Evolutionary conservation across 2,888 invertebrate genomes (phyloP).

Genomic region (Endotricha flammealis): DNA sequence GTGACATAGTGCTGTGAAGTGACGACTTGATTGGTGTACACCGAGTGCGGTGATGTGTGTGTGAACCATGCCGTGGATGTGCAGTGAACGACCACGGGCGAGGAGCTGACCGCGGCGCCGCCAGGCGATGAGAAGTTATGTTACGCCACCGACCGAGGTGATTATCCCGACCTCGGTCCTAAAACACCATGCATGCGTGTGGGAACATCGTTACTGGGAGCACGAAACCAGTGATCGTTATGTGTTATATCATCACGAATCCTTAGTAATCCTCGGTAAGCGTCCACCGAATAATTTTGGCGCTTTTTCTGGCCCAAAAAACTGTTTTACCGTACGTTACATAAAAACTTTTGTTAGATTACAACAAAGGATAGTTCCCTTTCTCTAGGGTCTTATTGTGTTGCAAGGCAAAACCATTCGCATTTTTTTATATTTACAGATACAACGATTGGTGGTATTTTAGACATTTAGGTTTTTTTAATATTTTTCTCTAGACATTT

Average conservation of each 20-base stretch:
- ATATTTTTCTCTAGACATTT: too few species aligned
- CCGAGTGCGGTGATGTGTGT: constrained; percentile 43
- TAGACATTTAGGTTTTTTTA: too few species aligned
- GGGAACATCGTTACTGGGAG: constrained; percentile 39
- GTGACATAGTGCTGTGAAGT: constrained; percentile 32
- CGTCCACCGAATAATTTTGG: constrained; percentile 39
- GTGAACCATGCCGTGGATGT: constrained; percentile 59
- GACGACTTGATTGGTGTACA: constrained; percentile 30
- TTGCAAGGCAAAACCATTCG: too few species aligned
- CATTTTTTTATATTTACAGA: too few species aligned
- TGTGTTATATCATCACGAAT: constrained; percentile 36
- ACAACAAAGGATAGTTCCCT: constrained; percentile 62
- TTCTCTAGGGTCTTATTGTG: constrained; percentile 43
- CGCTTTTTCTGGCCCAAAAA: constrained; percentile 49
- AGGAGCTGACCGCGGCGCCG: constrained; percentile 67
- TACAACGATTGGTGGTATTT: too few species aligned
- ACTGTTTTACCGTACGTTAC: constrained; percentile 25
- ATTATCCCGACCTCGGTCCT: constrained; percentile 68
- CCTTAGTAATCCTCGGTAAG: constrained; percentile 50
- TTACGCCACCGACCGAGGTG: constrained; percentile 76
- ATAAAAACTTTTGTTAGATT: constrained; percentile 40
- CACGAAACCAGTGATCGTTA: constrained; percentile 31
- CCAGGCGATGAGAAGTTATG: constrained; percentile 70
- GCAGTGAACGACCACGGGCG: constrained; percentile 43
- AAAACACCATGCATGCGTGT: constrained; percentile 61